Conservation (phyloP, 2,113 vertebrate species). For the Catharus fuscescens region DNA sequence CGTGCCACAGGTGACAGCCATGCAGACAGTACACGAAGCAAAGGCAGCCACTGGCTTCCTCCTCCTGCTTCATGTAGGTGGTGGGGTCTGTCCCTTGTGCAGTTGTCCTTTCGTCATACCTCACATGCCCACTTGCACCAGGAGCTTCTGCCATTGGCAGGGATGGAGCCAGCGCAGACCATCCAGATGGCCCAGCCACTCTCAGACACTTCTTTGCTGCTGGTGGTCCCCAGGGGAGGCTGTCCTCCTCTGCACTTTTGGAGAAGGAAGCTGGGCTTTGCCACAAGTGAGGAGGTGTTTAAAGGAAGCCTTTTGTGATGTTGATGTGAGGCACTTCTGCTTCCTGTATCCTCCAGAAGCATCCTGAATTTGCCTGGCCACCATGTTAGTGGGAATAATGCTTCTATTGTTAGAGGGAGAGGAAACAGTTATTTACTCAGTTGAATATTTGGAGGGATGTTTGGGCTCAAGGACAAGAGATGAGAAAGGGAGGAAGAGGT, state of each 20-base stretch:
- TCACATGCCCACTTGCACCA: accelerated
- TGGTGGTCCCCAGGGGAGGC: neutral
- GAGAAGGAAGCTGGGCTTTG: neutral
- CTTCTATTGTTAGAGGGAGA: constrained; percentile 40
- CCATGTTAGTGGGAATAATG: neutral
- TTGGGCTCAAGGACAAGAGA: constrained; percentile 49
- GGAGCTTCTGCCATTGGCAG: neutral
- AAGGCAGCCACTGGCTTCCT: neutral
- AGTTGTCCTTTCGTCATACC: neutral
- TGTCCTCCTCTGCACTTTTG: neutral
- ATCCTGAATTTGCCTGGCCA: neutral
- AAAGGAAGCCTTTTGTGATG: constrained; percentile 29
- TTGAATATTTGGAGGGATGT: constrained; percentile 37
- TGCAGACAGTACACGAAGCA: accelerated
- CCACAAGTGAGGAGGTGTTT: neutral
- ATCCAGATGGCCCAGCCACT: neutral
- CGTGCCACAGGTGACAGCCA: accelerated
- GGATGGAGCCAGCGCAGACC: neutral
- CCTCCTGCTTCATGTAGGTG: neutral
- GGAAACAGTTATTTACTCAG: constrained; percentile 51
- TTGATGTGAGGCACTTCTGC: neutral
- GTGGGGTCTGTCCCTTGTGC: neutral
- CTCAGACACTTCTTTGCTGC: neutral
- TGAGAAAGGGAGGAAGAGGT: constrained; percentile 54
- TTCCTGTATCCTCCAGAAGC: constrained; percentile 34